Base-by-base conservation (phyloP, 2,797 vertebrate species). In the Clarias fuscus region DNA sequence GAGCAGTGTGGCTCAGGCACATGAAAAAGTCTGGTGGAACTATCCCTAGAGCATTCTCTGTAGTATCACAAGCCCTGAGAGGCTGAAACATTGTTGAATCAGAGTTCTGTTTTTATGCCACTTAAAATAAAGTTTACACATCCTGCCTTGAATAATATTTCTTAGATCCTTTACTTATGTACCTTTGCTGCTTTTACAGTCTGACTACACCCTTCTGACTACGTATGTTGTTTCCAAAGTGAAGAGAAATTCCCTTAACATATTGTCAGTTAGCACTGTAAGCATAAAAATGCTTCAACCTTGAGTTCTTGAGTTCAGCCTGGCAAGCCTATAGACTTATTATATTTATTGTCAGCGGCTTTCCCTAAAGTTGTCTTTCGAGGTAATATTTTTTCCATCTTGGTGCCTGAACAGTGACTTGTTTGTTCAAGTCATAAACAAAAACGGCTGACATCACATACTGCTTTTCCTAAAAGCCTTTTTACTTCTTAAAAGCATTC, bases 371-470 rank as follows among this genome's bases (percentile, higher is more conserved):
- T 20, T 30, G 24, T 53, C n/a, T 53, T 43, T n/a, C 5, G 33
- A 64, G 22, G 53, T 56, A 61, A 20, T 65, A 24, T 81, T 4
- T 7, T 43, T 65, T 43, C 59, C 78, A 48, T 81, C 33, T 62
- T 27, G 61, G 61, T 65, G 24, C 59, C 37, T 65, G 61, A 81
- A 20, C 77, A 79, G 77, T 64, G 77, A 79, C 78, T 7, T 81
- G 24, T 27, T 48, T n/a, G 61, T 65, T 65, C 78, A 65, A 81
- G 78, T 40, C 33, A 40, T 62, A 80, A 80, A 80, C 58, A 79
- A 79, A 79, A 79, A 59, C 17, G 77, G 59, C 33, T 79, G 58
- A 64, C 80, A 82, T 68, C n/a, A 56, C 10, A 20, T 33, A 64
- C 22, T 43, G 20, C 43, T 22, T 68, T 68, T 67, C 8, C 18